Evolutionary conservation across 2,888 invertebrate species (phyloP).

Genomic region (Lepidochrysops patricia): DNA sequence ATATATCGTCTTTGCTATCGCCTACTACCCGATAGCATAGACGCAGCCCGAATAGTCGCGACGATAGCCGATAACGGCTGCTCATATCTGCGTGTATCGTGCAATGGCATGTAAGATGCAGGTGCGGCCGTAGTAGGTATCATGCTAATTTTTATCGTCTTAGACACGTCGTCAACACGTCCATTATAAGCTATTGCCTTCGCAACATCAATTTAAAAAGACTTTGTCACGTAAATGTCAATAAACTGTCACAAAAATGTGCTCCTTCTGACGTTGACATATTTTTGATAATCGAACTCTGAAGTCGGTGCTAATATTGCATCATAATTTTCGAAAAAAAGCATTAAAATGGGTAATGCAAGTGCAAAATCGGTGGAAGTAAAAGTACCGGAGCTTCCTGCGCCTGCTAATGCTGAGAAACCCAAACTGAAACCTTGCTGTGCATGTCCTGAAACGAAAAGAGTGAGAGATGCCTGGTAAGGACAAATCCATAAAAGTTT

Average conservation of each 20-base stretch:
- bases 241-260: not conserved
- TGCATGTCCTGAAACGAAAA: slow-evolving; percentile 97
- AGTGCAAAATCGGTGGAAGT: slow-evolving; percentile 59
- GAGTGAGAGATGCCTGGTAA: slow-evolving; percentile 92
- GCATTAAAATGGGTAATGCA: slow-evolving; percentile 53
- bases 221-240: not conserved
- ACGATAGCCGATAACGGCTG: too few species aligned
- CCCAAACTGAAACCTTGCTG: slow-evolving; percentile 95
- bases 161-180: too few species aligned
- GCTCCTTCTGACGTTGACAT: not conserved
- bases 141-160: too few species aligned
- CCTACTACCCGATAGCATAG: too few species aligned
- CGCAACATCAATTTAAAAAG: not conserved
- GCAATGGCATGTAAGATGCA: too few species aligned
- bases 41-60: too few species aligned
- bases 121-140: too few species aligned
- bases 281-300: not conserved
- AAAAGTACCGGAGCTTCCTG: slow-evolving; percentile 42
- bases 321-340: slow-evolving; percentile 17
- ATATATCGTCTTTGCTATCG: too few species aligned
- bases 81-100: too few species aligned
- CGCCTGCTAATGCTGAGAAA: slow-evolving; percentile 65
- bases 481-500: slow-evolving; percentile 36
- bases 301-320: slow-evolving; percentile 16
- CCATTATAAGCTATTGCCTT: too few species aligned